Base-by-base conservation (phyloP, 2,888 invertebrate genomes). In the Pristionchus exspectatus region DNA sequence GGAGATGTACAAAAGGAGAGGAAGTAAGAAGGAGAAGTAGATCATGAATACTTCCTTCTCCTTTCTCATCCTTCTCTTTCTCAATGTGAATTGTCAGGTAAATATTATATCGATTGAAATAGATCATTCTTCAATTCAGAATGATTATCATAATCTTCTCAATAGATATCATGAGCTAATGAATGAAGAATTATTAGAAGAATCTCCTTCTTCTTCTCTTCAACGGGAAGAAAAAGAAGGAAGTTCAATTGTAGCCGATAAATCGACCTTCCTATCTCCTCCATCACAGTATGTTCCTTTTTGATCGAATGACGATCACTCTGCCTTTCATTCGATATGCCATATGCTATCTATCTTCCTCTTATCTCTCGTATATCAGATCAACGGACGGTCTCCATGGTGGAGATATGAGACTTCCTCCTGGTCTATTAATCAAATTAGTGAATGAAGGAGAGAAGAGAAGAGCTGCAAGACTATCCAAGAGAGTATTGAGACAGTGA, bases 341-440 rank as follows among this genome's bases (percentile, higher is more conserved):
- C 74, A 16, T 33, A 0, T 74, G 33, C 18, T 74, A 7, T 44
- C n/a, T 77, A 24, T 59, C 44, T 33, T 50, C 77, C 44, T 5
- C 38, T 44, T 18, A 18, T 44, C n/a, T 44, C 50, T 74, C 16
- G 14, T 38, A 16, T 77, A n/a, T 27, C 84, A 54, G 56, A n/a
- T 21, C 56, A 18, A n/a, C 4, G 12, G 21, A 38, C 18, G 54
- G 21, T 27, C 30, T 84, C 27, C 27, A 54, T 84, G 84, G 84
- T 30, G 56, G 84, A 56, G 84, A 84, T 56, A 84, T 84, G 84
- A 54, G 54, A 84, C 54, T 84, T 21, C 84, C 84, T 30, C 84
- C 10, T 27, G 30, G 56, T 16, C 56, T 84, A 24, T 50, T 84
- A 7, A 9, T 24, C 18, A 56, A 18, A 56, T 56, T 84, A 14